Percentiles rank a stretch among this genome's conserved stretches.
phyloP scores from a whole-genome alignment of 2,113 vertebrate species.

The Psephotus haematonotus region DNA sequence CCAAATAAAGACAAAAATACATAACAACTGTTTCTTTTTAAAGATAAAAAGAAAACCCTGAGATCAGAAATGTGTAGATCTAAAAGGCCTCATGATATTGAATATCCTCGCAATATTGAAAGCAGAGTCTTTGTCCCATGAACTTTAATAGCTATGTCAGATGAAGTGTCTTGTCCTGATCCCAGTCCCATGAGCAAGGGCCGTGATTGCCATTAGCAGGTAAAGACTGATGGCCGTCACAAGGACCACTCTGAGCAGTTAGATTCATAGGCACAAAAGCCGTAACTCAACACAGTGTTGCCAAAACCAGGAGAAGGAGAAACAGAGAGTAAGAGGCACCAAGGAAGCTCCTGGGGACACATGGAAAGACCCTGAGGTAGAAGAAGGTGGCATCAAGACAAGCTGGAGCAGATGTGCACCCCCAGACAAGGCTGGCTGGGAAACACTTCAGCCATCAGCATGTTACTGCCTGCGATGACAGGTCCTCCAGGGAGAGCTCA shows the following conservation, averaged over 20 bases:
- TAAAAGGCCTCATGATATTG: background rate
- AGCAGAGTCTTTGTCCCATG: background rate
- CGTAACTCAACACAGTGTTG: accelerated
- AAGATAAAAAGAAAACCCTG: background rate
- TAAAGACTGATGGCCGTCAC: background rate
- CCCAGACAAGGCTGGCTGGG: background rate
- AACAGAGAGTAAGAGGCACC: background rate
- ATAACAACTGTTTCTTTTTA: background rate
- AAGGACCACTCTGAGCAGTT: background rate
- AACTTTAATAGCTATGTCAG: background rate
- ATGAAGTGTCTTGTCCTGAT: background rate
- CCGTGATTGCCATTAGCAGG: background rate
- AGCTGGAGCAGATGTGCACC: background rate
- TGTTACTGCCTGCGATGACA: background rate
- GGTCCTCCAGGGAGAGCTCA: background rate
- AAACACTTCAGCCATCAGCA: background rate
- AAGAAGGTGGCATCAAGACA: background rate
- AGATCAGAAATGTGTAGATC: background rate
- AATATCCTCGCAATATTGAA: background rate
- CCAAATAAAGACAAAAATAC: background rate
- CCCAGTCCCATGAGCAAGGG: background rate
- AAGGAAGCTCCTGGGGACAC: background rate
- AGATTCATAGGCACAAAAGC: background rate
- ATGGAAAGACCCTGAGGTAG: background rate
- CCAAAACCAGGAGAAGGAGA: background rate